phyloP scores from a whole-genome alignment of 2,113 vertebrate species.

The Brachirus orientalis region DNA sequence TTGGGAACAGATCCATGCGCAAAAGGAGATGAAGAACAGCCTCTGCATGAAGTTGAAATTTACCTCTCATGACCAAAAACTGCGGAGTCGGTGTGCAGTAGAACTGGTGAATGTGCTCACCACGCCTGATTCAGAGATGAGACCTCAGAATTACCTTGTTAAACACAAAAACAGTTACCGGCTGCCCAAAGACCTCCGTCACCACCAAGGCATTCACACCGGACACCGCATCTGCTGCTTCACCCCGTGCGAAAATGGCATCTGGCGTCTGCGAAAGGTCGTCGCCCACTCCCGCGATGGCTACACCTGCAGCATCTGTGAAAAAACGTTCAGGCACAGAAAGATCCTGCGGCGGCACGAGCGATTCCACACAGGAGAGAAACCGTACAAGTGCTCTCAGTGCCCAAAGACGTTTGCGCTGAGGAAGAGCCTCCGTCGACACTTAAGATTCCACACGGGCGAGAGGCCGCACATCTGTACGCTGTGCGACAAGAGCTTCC shows the following conservation, averaged over 20 bases:
- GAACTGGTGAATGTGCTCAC: slow-evolving; percentile 73
- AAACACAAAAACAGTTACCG: not conserved
- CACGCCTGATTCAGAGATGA: not conserved
- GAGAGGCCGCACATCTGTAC: slow-evolving; percentile 76
- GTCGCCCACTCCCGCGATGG: slow-evolving; percentile 44
- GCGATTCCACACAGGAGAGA: slow-evolving; percentile 79
- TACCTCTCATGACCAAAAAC: slow-evolving; percentile 52
- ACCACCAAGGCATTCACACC: slow-evolving; percentile 76
- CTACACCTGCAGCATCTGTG: slow-evolving; percentile 69
- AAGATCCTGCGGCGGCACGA: slow-evolving; percentile 79
- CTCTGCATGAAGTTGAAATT: slow-evolving; percentile 67
- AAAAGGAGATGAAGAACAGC: slow-evolving; percentile 30
- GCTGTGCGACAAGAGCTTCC: slow-evolving; percentile 77
- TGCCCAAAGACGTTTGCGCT: slow-evolving; percentile 77
- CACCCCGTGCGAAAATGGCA: slow-evolving; percentile 51
- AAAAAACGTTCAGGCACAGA: slow-evolving; percentile 73
- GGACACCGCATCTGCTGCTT: slow-evolving; percentile 82
- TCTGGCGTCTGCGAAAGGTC: slow-evolving; percentile 73
- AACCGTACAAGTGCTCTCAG: slow-evolving; percentile 67
- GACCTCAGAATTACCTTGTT: not conserved
- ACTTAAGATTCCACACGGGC: slow-evolving; percentile 78
- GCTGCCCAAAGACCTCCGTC: slow-evolving; percentile 74
- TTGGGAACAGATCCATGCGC: slow-evolving; percentile 34
- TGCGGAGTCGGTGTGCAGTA: slow-evolving; percentile 67
- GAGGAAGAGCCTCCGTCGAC: slow-evolving; percentile 77